Evolutionary conservation across 2,113 vertebrate genomes (phyloP).

Genomic region (Vidua chalybeata): DNA sequence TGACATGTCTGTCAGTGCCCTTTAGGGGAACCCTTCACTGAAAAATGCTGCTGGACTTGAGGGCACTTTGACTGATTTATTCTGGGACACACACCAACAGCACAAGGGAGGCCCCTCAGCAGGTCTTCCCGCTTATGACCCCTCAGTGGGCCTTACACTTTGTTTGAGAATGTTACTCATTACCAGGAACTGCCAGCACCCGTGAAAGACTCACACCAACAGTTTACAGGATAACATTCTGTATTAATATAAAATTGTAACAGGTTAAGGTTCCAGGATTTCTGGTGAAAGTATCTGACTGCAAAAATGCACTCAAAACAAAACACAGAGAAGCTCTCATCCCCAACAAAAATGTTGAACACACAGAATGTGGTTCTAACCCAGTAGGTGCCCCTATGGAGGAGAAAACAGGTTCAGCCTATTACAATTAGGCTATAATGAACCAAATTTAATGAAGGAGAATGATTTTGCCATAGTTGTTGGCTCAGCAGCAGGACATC

Average conservation of each 20-base stretch:
- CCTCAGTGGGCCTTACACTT: accelerated
- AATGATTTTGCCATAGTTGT: background rate
- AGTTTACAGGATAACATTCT: background rate
- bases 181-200: no score
- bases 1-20: background rate
- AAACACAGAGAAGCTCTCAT: background rate
- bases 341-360: background rate
- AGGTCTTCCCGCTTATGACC: background rate
- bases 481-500: background rate
- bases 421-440: background rate
- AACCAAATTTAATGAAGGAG: background rate
- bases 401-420: background rate
- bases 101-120: background rate
- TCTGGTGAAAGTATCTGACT: background rate
- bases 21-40: background rate
- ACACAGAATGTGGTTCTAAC: background rate
- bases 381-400: no score
- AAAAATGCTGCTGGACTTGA: background rate
- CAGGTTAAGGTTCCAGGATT: background rate
- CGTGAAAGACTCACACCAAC: background rate
- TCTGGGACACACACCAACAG: background rate
- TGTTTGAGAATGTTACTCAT: accelerated
- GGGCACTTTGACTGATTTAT: background rate
- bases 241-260: background rate
- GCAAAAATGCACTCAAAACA: background rate